Base-by-base conservation (phyloP, 2,113 vertebrate species). In the Origma solitaria region DNA sequence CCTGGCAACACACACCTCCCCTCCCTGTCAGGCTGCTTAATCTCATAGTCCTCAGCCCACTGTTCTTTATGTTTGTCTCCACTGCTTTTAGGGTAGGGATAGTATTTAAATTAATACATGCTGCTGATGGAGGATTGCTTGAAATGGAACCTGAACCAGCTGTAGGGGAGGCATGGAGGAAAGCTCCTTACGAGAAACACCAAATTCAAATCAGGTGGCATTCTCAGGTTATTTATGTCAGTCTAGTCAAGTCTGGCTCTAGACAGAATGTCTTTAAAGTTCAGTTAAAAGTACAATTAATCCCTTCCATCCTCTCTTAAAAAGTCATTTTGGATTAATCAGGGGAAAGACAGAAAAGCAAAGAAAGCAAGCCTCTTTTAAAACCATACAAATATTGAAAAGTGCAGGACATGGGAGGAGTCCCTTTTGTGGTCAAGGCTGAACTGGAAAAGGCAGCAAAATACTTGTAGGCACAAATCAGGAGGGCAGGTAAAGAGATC, bases 281-380 rank as follows among this genome's bases (percentile, higher is more conserved):
- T 90, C 94, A 91, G 85, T 86, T 96, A 83, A 81, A 83, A 96
- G 95, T 96, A 95, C 96, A 92, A 97, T 95, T 96, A 94, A 95
- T 95, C 92, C 92, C 92, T 96, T 96, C 76, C 82, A 95, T 95
- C 92, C 94, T 91, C 84, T 82, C 66, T 77, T 92, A 88, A 81
- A 80, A 93, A 94, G 78, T 83, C 71, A 75, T 93, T 96, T 90
- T 94, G 85, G 47, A 92, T 97, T 95, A 91, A 95, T 86, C 37
- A 64, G 42, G 76, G 25, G 7, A 54, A 58, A 62, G 45, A 64
- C 33, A 56, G 50, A 89, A 78, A 79, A 66, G 69, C 15, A 79
- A 94, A 88, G 69, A 83, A 94, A 85, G 81, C 49, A 71, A 65
- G 61, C 38, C 69, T 92, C 56, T 42, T 90, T 88, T 78, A 94